A percentile compares a stretch with the other conserved stretches of the same genome.
Evolutionary conservation across 2,888 invertebrate genomes (phyloP).

Genomic region (Phalera bucephala): DNA sequence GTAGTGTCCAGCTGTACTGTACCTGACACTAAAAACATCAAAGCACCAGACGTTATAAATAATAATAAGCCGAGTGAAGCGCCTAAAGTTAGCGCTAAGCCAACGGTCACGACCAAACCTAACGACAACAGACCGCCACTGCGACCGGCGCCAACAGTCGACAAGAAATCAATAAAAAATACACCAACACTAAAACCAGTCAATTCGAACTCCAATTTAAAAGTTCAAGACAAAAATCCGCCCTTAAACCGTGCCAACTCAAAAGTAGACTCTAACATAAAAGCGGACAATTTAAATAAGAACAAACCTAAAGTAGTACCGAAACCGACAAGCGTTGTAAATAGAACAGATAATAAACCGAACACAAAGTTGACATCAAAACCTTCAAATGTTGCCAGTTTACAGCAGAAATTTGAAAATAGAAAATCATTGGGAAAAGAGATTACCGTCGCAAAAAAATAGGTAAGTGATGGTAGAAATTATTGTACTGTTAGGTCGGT

Average conservation of each 20-base stretch:
- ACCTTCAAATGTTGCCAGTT: conserved; percentile 87
- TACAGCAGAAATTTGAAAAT: conserved; percentile 91
- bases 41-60: conserved; percentile 85
- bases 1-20: conserved; percentile 87
- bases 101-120: conserved; percentile 63
- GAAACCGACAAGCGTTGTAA: conserved; percentile 57
- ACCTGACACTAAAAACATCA: conserved; percentile 72
- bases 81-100: conserved; percentile 72
- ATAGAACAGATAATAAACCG: conserved; percentile 59
- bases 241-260: conserved; percentile 56
- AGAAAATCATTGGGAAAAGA: conserved; percentile 75
- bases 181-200: conserved; percentile 55
- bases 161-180: conserved; percentile 61
- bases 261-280: conserved; percentile 69
- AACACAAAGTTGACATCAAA: conserved; percentile 79
- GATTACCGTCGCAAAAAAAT: conserved; percentile 59
- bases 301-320: conserved; percentile 76
- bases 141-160: conserved; percentile 62
- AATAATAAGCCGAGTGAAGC: conserved; percentile 74
- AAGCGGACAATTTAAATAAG: conserved; percentile 75
- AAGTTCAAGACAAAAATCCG: conserved; percentile 54
- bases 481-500: conserved; percentile 18
- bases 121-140: conserved; percentile 67
- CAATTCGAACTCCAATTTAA: conserved; percentile 49
- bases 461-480: conserved; percentile 23